Evolutionary conservation across 1,140 invertebrate genomes (phyloP), one percentile per base, ranked within the genome.

Genomic region (Drosophila burlai): DNA sequence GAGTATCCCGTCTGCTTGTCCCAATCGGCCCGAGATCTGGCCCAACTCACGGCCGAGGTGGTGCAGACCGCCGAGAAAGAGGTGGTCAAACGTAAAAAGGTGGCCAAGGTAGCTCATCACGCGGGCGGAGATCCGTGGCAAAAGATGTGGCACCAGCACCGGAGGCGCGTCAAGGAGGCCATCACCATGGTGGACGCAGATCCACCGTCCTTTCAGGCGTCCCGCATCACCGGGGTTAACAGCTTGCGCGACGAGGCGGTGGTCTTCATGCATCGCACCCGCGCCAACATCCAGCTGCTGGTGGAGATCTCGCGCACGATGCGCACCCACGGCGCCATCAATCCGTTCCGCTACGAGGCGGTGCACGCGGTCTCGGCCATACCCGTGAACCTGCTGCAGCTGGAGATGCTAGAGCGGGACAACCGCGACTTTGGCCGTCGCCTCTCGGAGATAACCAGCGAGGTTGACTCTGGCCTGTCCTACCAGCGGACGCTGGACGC

Each of bases 241-340:
- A 38, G 21, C 1, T 31, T 81, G 26, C 64, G 84, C 0, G 77
- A 79, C 7, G 69, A 92, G 26, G 76, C 90, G 4, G 18, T 49
- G 10, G 42, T 54, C 6, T 92, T 78, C 10, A 84, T 91, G 85
- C 54, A 29, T 2, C 76, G 84, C 9, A 91, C 90, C 47, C 80
- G 58, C 24, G 75, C 71, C 1, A 91, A 89, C 36, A 72, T 89
- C 9, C 80, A 80, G 7, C 26, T 83, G 15, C 68, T 91, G 50
- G 52, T 79, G 2, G 69, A 65, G 18, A 47, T 89, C 9, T 77
- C 69, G 9, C 63, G 64, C 11, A 83, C 68, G 0, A 84, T 73
- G 57, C 74, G 89, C 18, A 83, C 72, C n/a, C 75, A 78, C n/a
- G 75, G 85, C 16, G 46, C 54, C 18, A 79, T 89, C 36, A 58